A percentile compares a stretch with the other conserved stretches of the same genome.
These are phyloP conservation scores for Ichneumon xanthorius DNA, from an alignment of 2,888 invertebrate genomes.

Conservation along the genomic window DNA sequence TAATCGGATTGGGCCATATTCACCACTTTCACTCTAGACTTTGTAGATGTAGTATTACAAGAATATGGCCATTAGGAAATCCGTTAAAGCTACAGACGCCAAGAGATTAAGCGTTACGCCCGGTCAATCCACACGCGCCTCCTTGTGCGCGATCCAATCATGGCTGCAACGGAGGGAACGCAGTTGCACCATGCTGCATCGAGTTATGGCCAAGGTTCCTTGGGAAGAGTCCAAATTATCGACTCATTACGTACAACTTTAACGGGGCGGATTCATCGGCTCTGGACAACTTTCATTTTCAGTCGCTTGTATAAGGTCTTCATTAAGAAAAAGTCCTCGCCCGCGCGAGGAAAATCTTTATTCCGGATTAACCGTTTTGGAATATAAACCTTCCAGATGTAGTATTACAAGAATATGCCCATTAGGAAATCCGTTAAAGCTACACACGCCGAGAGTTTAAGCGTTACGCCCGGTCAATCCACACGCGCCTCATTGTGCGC, in stretches of 20 bases:
- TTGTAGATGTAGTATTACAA: not conserved
- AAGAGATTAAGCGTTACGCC: not conserved
- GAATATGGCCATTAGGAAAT: too few species aligned
- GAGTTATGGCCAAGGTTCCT: slow-evolving; percentile 4
- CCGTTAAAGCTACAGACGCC: too few species aligned
- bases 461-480: not conserved
- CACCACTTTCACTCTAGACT: not conserved
- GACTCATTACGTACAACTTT: slow-evolving; percentile 47
- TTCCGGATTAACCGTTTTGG: slow-evolving; percentile 17
- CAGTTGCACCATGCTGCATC: slow-evolving; percentile 20
- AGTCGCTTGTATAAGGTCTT: too few species aligned
- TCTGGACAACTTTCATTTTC: not conserved
- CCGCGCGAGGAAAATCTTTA: not conserved
- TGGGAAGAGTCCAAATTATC: slow-evolving; percentile 45
- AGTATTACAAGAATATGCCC: not conserved
- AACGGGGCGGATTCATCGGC: not conserved
- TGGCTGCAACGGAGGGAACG: slow-evolving; percentile 32
- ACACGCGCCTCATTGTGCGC: not conserved
- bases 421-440: slow-evolving; percentile 4
- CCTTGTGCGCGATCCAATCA: slow-evolving; percentile 18
- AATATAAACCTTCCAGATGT: not conserved
- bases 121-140: slow-evolving; percentile 3
- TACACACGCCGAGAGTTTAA: not conserved
- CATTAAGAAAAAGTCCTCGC: not conserved
- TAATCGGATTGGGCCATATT: too few species aligned